These are phyloP conservation scores for Elymnias hypermnestra DNA, from an alignment of 1,140 invertebrate genomes.

Conservation along the genomic window DNA sequence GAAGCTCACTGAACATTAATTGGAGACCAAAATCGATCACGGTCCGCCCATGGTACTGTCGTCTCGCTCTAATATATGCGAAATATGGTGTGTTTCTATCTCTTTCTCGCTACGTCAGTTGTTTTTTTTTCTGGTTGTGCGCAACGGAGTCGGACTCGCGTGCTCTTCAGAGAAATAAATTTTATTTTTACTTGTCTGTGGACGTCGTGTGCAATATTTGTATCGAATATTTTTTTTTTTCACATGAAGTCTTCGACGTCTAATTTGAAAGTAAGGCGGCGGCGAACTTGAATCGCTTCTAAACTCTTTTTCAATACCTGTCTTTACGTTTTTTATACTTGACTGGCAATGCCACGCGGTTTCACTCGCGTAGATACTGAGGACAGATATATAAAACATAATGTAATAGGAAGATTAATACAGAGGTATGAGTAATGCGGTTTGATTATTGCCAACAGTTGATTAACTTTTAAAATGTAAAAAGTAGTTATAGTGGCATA, in stretches of 20 bases:
- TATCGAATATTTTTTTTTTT: slow-evolving; percentile 54
- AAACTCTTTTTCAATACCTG: slow-evolving; percentile 37
- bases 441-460: too few species aligned
- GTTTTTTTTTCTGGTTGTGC: slow-evolving; percentile 53
- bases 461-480: too few species aligned
- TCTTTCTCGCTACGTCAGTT: slow-evolving; percentile 26
- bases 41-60: slow-evolving; percentile 48
- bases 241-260: slow-evolving; percentile 45
- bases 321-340: too few species aligned
- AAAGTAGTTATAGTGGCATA: too few species aligned
- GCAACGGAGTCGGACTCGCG: slow-evolving; percentile 49
- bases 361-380: too few species aligned
- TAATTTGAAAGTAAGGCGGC: slow-evolving; percentile 58
- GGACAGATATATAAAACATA: too few species aligned
- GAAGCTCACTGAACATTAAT: slow-evolving; percentile 72
- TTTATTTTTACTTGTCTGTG: slow-evolving; percentile 55
- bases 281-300: slow-evolving; percentile 30
- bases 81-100: slow-evolving; percentile 18
- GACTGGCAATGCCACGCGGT: too few species aligned
- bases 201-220: slow-evolving; percentile 70
- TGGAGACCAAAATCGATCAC: slow-evolving; percentile 53
- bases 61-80: slow-evolving; percentile 30
- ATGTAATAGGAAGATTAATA: too few species aligned
- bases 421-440: too few species aligned
- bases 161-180: slow-evolving; percentile 62